Percentiles rank a stretch among this genome's conserved stretches.
phyloP scores from a whole-genome alignment of 2,797 vertebrate species.

The Mormyrus hasselquistii region DNA sequence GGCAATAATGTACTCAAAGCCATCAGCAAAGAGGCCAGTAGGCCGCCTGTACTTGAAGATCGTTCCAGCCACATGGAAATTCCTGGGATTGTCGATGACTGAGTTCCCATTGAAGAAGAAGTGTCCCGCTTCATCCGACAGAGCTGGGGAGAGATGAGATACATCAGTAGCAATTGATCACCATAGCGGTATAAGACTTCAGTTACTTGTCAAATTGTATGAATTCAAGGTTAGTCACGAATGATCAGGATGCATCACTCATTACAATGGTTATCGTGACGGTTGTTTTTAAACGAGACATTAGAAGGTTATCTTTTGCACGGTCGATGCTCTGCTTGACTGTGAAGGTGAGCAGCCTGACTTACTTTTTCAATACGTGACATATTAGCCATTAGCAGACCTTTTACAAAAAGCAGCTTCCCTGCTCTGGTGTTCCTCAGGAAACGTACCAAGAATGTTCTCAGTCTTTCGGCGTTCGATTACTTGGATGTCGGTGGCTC shows the following conservation, averaged over 20 bases:
- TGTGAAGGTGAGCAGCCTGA: not conserved
- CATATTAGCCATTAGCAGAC: not conserved
- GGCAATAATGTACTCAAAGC: slow-evolving; percentile 83
- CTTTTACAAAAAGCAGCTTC: not conserved
- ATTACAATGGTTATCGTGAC: not conserved
- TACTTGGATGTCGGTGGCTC: slow-evolving; percentile 80
- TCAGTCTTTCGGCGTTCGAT: slow-evolving; percentile 82
- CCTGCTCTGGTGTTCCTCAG: not conserved
- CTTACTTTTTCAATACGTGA: not conserved
- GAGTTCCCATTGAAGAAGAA: slow-evolving; percentile 87
- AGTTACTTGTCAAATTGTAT: not conserved
- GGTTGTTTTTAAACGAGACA: not conserved
- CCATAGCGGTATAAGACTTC: not conserved
- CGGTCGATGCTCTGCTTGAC: not conserved
- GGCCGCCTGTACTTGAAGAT: slow-evolving; percentile 82
- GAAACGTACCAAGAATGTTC: slow-evolving; percentile 73
- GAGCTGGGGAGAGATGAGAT: slow-evolving; percentile 50
- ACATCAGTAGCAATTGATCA: not conserved
- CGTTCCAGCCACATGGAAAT: slow-evolving; percentile 79
- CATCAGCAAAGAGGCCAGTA: slow-evolving; percentile 65
- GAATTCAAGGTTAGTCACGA: not conserved
- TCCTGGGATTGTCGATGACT: slow-evolving; percentile 78
- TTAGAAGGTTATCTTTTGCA: not conserved
- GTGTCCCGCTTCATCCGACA: slow-evolving; percentile 75
- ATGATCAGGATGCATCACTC: not conserved